Evolutionary conservation across 2,113 vertebrate species (phyloP).

Genomic region (Piliocolobus tephrosceles): DNA sequence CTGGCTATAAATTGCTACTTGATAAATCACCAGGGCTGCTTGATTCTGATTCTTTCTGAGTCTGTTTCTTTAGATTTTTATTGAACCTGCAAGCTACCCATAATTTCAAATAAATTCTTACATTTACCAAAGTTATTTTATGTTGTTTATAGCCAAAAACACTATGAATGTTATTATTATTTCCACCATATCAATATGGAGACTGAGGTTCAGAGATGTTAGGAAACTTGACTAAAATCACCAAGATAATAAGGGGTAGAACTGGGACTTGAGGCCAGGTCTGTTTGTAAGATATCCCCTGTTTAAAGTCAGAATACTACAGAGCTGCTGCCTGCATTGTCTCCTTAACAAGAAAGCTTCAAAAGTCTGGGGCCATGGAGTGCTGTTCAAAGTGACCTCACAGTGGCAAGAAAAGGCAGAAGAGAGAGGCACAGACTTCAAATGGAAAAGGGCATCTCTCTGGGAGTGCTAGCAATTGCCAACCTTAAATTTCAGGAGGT

Average conservation of each 20-base stretch:
- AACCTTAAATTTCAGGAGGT: neutral
- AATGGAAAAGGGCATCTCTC: slow-evolving; percentile 12
- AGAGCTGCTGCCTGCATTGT: neutral
- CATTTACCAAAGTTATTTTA: neutral
- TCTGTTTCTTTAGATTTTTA: neutral
- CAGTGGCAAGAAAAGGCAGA: neutral
- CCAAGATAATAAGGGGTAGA: neutral
- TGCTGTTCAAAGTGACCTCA: neutral
- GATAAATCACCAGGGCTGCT: neutral
- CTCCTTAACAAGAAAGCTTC: slow-evolving; percentile 31
- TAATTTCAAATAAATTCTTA: neutral
- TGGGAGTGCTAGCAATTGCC: neutral
- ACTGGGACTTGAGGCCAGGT: neutral
- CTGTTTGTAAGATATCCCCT: neutral
- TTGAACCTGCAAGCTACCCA: neutral
- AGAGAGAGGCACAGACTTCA: slow-evolving; percentile 6
- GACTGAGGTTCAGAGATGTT: neutral
- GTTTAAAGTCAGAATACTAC: neutral
- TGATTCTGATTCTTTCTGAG: slow-evolving; percentile 5
- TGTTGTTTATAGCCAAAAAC: neutral
- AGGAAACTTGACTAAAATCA: neutral
- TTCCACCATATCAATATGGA: neutral
- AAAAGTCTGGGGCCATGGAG: neutral
- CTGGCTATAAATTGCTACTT: neutral
- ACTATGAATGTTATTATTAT: neutral